Conservation (phyloP, 2,888 invertebrate species). For the Slavum lentiscoides region DNA sequence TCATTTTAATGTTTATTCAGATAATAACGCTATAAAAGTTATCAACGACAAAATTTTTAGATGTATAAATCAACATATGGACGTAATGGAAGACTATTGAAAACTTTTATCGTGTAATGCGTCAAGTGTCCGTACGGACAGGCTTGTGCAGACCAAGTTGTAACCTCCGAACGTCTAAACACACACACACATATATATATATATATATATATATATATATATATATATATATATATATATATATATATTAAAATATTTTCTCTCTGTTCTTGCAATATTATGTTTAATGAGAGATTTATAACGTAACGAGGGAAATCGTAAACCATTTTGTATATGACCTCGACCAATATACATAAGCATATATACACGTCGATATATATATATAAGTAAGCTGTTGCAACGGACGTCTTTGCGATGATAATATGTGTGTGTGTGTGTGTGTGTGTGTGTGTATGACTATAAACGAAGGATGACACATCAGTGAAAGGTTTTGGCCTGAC, state of each 20-base stretch:
- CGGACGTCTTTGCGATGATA: background rate
- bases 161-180: too few relatives aligned
- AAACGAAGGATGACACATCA: constrained; percentile 33
- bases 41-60: background rate
- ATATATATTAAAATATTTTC: too few relatives aligned
- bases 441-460: constrained; percentile 19
- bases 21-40: too few relatives aligned
- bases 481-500: constrained; percentile 29
- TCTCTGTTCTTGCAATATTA: background rate
- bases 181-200: too few relatives aligned
- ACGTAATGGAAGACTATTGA: too few relatives aligned
- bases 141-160: too few relatives aligned
- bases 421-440: background rate
- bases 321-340: constrained; percentile 40
- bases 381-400: constrained; percentile 13
- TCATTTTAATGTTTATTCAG: too few relatives aligned
- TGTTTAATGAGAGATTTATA: constrained; percentile 10
- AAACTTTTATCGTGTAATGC: too few relatives aligned
- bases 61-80: too few relatives aligned
- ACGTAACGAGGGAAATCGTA: constrained; percentile 39
- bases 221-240: too few relatives aligned
- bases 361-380: constrained; percentile 12
- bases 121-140: too few relatives aligned
- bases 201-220: too few relatives aligned
- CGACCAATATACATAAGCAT: constrained; percentile 39